Conservation (phyloP, 2,113 vertebrate genomes). For the Symphodus melops region DNA sequence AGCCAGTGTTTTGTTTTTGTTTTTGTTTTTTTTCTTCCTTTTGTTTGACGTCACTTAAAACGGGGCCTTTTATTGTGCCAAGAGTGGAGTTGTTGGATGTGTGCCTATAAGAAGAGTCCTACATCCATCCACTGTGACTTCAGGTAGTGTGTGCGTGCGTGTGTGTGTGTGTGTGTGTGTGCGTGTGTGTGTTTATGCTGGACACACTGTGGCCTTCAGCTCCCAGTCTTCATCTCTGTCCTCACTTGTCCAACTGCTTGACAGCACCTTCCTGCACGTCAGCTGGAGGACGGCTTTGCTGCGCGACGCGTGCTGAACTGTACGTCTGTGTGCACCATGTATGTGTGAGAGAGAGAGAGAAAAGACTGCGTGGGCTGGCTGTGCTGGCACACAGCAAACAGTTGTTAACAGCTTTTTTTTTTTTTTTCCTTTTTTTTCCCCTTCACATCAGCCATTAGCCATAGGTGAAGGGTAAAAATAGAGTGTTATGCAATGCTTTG, state of each 20-base stretch:
- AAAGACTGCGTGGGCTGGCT: slow-evolving; percentile 30
- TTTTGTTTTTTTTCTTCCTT: neutral
- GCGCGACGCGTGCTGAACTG: neutral
- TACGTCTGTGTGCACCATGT: neutral
- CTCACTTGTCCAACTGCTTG: slow-evolving; percentile 1
- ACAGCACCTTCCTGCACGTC: slow-evolving; percentile 11
- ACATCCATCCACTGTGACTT: slow-evolving; percentile 15
- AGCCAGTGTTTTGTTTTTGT: neutral
- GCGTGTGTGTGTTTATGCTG: neutral
- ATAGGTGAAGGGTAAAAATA: slow-evolving; percentile 68
- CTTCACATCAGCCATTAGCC: slow-evolving; percentile 51
- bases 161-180: neutral
- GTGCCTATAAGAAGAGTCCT: no score
- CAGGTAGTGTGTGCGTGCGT: slow-evolving; percentile 15
- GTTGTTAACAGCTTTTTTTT: slow-evolving; percentile 43
- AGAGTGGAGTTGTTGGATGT: no score
- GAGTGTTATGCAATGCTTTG: slow-evolving; percentile 57
- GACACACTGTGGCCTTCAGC: neutral
- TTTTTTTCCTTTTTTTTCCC: no score
- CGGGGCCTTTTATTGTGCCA: neutral
- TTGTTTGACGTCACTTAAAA: neutral
- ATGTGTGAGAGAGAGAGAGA: neutral
- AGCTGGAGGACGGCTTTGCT: slow-evolving; percentile 27
- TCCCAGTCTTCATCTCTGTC: neutral
- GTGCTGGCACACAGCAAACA: slow-evolving; percentile 17